A percentile compares a stretch with the other conserved stretches of the same genome.
These are phyloP conservation scores for Macropis europaea DNA, from an alignment of 2,888 invertebrate genomes.

Conservation along the genomic window DNA sequence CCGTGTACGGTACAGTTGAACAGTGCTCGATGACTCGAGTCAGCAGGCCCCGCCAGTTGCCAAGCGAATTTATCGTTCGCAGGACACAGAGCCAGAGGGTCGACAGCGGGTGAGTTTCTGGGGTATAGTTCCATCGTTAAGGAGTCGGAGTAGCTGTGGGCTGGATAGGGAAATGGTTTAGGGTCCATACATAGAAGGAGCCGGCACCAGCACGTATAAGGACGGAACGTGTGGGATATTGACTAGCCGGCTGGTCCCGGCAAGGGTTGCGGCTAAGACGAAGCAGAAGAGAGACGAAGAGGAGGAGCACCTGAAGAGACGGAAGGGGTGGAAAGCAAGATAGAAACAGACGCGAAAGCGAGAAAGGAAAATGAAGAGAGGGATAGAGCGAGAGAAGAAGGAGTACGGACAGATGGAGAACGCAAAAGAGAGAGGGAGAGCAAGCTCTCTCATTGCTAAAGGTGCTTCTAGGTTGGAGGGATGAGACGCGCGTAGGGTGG, in stretches of 20 bases:
- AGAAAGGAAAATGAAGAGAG: conserved; percentile 46
- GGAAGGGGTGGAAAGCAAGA: conserved; percentile 65
- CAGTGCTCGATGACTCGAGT: conserved; percentile 62
- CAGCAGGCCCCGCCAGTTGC: conserved; percentile 72
- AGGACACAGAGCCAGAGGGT: conserved; percentile 38
- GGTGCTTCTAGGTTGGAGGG: conserved; percentile 70
- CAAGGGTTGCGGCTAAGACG: conserved; percentile 79
- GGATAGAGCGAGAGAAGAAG: conserved; percentile 19
- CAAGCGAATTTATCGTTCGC: conserved; percentile 74
- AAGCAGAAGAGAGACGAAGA: conserved; percentile 53
- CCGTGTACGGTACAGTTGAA: conserved; percentile 26
- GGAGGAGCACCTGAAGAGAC: conserved; percentile 51
- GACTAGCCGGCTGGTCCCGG: conserved; percentile 76
- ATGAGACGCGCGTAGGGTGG: conserved; percentile 53
- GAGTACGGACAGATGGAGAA: conserved; percentile 6
- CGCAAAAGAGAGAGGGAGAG: conserved; percentile 36
- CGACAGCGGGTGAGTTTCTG: conserved; percentile 38
- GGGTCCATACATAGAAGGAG: conserved; percentile 71
- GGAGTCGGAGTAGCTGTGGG: conserved; percentile 64
- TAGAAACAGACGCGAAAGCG: conserved; percentile 64
- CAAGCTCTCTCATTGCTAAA: conserved; percentile 69
- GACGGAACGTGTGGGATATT: conserved; percentile 77
- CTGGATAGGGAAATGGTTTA: conserved; percentile 69
- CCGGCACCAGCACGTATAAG: conserved; percentile 69
- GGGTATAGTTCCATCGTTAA: conserved; percentile 72